phyloP scores from a whole-genome alignment of 2,797 vertebrate species.

The Columba guinea region DNA sequence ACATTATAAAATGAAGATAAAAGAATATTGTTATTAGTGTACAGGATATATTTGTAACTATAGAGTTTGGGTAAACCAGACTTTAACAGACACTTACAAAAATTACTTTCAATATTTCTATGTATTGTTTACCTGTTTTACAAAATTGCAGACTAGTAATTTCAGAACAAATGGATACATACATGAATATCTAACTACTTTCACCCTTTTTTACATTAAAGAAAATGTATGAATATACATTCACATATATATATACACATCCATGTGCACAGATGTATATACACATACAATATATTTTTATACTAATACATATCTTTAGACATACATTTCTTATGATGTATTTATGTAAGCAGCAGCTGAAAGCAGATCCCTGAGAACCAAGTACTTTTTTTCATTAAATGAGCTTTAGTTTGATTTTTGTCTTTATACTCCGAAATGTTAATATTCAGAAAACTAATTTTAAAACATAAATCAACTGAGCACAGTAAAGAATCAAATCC shows the following conservation, averaged over 20 bases:
- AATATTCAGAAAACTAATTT: neutral
- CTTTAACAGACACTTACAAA: neutral
- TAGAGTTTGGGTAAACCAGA: neutral
- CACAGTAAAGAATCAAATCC: neutral
- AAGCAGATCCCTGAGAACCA: neutral
- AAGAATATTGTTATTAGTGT: neutral
- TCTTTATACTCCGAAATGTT: neutral
- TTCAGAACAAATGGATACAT: neutral
- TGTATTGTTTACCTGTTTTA: neutral
- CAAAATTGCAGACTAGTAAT: neutral
- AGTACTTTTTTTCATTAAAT: neutral
- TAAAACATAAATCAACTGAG: neutral
- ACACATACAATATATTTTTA: neutral
- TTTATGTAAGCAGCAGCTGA: neutral
- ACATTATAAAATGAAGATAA: neutral
- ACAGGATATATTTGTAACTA: neutral
- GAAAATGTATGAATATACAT: neutral
- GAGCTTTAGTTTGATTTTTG: neutral
- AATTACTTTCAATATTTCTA: neutral
- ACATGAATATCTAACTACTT: neutral
- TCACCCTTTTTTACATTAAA: neutral
- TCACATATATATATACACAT: neutral
- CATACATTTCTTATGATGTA: neutral
- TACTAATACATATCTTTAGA: neutral
- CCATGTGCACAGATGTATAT: neutral